A percentile compares a stretch with the other conserved stretches of the same genome.
Evolutionary conservation across 2,888 invertebrate species (phyloP).

Genomic region (Phania funesta): DNA sequence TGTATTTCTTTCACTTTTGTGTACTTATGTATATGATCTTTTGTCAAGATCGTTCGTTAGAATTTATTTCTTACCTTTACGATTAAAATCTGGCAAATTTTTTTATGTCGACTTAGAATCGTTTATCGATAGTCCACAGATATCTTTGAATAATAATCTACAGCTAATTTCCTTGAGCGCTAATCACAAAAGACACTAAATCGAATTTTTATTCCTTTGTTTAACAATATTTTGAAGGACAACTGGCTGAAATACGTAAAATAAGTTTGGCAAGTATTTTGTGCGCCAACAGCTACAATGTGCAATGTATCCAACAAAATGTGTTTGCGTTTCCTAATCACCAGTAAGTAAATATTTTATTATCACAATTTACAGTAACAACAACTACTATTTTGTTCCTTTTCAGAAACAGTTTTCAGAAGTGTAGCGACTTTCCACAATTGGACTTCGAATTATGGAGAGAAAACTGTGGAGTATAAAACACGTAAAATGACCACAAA

Average conservation of each 20-base stretch:
- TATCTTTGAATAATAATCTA: too few relatives aligned
- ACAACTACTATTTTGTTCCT: constrained; percentile 1
- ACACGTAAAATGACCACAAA: too few relatives aligned
- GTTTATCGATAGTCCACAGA: too few relatives aligned
- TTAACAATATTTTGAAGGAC: constrained; percentile 80
- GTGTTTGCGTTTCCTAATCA: constrained; percentile 73
- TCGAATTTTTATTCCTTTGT: neutral
- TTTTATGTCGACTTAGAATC: too few relatives aligned
- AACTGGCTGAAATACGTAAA: constrained; percentile 88
- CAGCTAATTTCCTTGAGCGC: too few relatives aligned
- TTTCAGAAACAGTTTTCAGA: constrained; percentile 71
- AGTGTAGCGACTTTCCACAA: constrained; percentile 72
- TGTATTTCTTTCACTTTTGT: too few relatives aligned
- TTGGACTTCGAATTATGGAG: constrained; percentile 76
- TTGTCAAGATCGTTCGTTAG: too few relatives aligned
- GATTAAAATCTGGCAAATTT: too few relatives aligned
- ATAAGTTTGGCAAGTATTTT: constrained; percentile 87
- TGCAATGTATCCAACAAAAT: constrained; percentile 83
- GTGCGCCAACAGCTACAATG: constrained; percentile 86
- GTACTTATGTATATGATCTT: too few relatives aligned
- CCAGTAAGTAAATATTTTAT: constrained; percentile 68
- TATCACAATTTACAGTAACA: neutral
- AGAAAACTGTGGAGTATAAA: too few relatives aligned
- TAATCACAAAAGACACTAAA: neutral
- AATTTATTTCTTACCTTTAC: too few relatives aligned